phyloP scores from a whole-genome alignment of 2,888 invertebrate species.

The Caenorhabditis uteleia region DNA sequence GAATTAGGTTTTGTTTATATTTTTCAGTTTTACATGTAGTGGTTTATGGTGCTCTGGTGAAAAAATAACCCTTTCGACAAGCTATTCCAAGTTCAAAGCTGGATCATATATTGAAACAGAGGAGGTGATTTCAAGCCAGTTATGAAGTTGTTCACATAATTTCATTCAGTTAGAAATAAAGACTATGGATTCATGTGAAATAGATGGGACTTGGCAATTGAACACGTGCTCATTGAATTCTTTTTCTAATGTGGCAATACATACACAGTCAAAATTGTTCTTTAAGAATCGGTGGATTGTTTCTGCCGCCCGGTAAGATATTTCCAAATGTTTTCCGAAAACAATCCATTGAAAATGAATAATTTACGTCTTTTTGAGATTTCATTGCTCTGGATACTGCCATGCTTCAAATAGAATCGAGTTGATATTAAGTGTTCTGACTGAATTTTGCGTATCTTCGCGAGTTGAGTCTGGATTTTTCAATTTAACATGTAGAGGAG shows the following conservation, averaged over 20 bases:
- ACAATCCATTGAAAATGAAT: too few relatives aligned
- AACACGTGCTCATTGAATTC: slow-evolving; percentile 37
- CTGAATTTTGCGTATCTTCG: slow-evolving; percentile 46
- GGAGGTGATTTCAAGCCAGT: slow-evolving; percentile 15
- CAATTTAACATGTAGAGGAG: slow-evolving; percentile 35
- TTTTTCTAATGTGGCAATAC: slow-evolving; percentile 21
- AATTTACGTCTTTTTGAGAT: too few relatives aligned
- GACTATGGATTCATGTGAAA: slow-evolving; percentile 12
- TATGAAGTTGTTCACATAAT: neutral
- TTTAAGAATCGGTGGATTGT: too few relatives aligned
- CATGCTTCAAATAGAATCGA: slow-evolving; percentile 41
- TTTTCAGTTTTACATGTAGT: slow-evolving; percentile 32
- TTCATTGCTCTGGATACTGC: slow-evolving; percentile 43
- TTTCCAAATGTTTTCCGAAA: too few relatives aligned
- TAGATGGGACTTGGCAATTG: slow-evolving; percentile 50
- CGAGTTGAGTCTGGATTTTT: slow-evolving; percentile 40
- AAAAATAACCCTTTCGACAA: slow-evolving; percentile 29
- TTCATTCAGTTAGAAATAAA: slow-evolving; percentile 33
- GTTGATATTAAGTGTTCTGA: slow-evolving; percentile 42
- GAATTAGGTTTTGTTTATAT: neutral
- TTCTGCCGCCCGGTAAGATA: too few relatives aligned
- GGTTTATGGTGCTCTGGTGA: slow-evolving; percentile 55
- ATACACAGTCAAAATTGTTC: slow-evolving; percentile 38
- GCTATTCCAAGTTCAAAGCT: slow-evolving; percentile 19
- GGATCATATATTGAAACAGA: slow-evolving; percentile 51